Evolutionary conservation across 2,888 invertebrate genomes (phyloP).

Genomic region (Pheosia tremula): DNA sequence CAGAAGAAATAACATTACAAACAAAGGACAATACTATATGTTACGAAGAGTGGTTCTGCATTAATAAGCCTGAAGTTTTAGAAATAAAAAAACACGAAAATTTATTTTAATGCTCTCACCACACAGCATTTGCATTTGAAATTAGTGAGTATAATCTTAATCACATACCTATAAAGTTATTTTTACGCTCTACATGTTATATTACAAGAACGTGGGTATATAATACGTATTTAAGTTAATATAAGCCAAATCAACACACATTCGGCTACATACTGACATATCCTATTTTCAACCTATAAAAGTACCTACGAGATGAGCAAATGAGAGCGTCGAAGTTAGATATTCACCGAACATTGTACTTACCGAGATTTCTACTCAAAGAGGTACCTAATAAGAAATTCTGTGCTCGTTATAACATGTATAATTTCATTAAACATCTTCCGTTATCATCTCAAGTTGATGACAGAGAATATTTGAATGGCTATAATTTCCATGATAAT

Average conservation of each 20-base stretch:
- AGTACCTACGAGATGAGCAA: not conserved
- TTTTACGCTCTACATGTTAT: too few relatives aligned
- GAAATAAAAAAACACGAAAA: too few relatives aligned
- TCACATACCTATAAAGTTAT: too few relatives aligned
- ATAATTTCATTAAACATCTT: constrained; percentile 22
- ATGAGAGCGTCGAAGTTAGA: not conserved
- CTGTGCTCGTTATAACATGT: constrained; percentile 14
- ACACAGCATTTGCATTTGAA: too few relatives aligned
- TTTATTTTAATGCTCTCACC: too few relatives aligned
- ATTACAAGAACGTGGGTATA: too few relatives aligned
- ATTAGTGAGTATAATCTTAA: too few relatives aligned
- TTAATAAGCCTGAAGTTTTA: not conserved
- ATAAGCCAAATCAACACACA: not conserved
- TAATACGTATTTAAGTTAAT: not conserved
- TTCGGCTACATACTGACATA: constrained; percentile 12
- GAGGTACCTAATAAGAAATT: constrained; percentile 26
- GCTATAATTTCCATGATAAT: not conserved
- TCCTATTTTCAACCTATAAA: constrained; percentile 1
- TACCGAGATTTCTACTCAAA: constrained; percentile 20
- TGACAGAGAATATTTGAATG: not conserved
- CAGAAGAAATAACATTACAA: not conserved
- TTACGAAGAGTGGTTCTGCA: not conserved
- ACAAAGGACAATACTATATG: not conserved
- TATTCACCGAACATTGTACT: constrained; percentile 16
- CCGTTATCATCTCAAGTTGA: constrained; percentile 7